Base-by-base conservation (phyloP, 37 sponge, comb jelly and placozoan genomes). In the Aplysina aerophoba region DNA sequence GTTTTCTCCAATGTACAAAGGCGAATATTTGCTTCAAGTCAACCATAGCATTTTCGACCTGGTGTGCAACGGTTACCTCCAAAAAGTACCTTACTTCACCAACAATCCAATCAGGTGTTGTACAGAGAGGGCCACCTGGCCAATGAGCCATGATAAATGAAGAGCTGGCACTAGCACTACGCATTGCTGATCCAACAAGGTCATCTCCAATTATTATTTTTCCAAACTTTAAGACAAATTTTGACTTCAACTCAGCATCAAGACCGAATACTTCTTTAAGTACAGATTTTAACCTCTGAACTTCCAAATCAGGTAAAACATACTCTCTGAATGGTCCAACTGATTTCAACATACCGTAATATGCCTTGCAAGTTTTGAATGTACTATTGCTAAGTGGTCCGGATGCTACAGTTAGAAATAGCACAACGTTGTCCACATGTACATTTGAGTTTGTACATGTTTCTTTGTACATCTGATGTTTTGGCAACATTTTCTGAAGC, bases 1-100 rank as follows among this genome's bases (percentile, higher is more conserved):
- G 50, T 61, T 85, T 37, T 57, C 65, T 72, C 90, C 90, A 89
- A 0, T 55, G 60, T 6, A 89, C 82, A 80, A 61, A 89, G 5
- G 82, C 81, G 68, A 84, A 81, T n/a, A n/a, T n/a, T n/a, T n/a
- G n/a, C n/a, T n/a, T n/a, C n/a, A n/a, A n/a, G n/a, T n/a, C n/a
- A n/a, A n/a, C n/a, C n/a, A n/a, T n/a, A n/a, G n/a, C n/a, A n/a
- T n/a, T n/a, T 1, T 59, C 22, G 40, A 74, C 75, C 24, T 63
- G 20, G 22, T 40, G 64, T 35, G 55, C 20, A 30, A 56, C 44
- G 15, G 41, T 37, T 4, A 80, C 57, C 22, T 24, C 31, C 6
- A 89, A 27, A 59, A 55, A 89, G 54, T 85, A 81, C 53, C 81
- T 85, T 0, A 89, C 73, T 40, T 63, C 31, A 3, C 85, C 85